Base-by-base conservation (phyloP, 2,113 vertebrate species). In the Phalacrocorax carbo region DNA sequence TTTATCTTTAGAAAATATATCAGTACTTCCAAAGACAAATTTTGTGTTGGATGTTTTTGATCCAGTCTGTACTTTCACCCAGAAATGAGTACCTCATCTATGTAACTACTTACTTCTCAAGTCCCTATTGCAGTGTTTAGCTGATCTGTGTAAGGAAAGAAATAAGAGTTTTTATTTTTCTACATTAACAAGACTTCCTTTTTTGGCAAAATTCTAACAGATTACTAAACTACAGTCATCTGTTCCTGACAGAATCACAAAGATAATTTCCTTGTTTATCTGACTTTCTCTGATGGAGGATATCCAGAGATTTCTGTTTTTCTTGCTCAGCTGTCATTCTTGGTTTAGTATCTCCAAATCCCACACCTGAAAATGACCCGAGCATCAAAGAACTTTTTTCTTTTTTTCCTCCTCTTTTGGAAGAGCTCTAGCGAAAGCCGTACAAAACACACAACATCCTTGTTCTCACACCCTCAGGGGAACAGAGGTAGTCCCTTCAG, bases 201-300 rank as follows among this genome's bases (percentile, higher is more conserved):
- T 82, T 79, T 70, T n/a, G 79, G 57, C 86, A 92, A 84, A 91
- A 72, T 61, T 68, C 27, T 79, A 92, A 61, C 15, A 23, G 52
- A 88, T 94, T 82, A 81, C 42, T 88, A 69, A 95, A 72, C 19
- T 49, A 64, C 49, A 92, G 72, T 89, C 69, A 92, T 81, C 82
- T 94, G 70, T 49, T 95, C 62, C 32, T 42, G 54, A 87, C 27
- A 89, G 61, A 92, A 79, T 79, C n/a, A 36, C 51, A 44, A 61
- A 81, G 70, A 60, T 76, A 48, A 94, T 65, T 76, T 91, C 78
- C 93, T 87, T 95, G 65, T 91, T 95, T 94, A 90, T 92, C 61
- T 84, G 64, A 81, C 52, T 87, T 92, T 82, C 34, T 76, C n/a
- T 61, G 58, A 84, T n/a, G 46, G 58, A 85, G 2, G 44, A 46